Evolutionary conservation across 2,113 vertebrate genomes (phyloP), one percentile per base, ranked within the genome.

Genomic region (Bambusicola thoracicus): DNA sequence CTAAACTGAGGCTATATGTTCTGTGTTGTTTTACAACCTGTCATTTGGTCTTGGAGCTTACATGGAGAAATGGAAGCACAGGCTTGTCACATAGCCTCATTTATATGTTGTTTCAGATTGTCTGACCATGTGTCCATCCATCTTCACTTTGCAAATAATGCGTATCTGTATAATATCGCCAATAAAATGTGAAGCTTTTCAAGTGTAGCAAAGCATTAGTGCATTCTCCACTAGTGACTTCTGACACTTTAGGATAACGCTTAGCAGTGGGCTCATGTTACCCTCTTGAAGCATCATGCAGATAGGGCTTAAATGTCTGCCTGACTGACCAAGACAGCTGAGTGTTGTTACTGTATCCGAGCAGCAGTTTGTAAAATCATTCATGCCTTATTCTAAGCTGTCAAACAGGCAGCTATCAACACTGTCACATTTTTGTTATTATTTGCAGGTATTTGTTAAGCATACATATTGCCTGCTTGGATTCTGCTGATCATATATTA

Each of bases 271-370:
- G 36, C 38, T 96, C 87, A 69, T 1, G 0, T 94, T 96, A 88
- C 80, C 77, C 0, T 63, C 66, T 72, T 66, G 82, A 66, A 78
- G 58, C 66, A 29, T 75, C 43, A 21, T 75, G 56, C 34, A 61
- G 58, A 65, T 8, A 29, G 19, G 61, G 44, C 69, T 90, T 90
- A 34, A 12, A 75, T 65, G 76, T 94, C 56, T 81, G 19, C 0
- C 2, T 89, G 94, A 97, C 53, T 95, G 93, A 96, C 58, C 48
- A 27, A 8, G 83, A 73, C 95, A 97, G 92, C 90, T 97, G 95
- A 48, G 20, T 25, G 56, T n/a, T 94, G 61, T 77, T 82, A 44
- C 40, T 83, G 2, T 32, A 38, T 83, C 76, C 41, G 27, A 88
- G 82, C 48, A 81, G 80, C 80, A 53, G 32, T 67, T 92, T 75